These are phyloP conservation scores for Linepithema humile DNA, from an alignment of 1,140 invertebrate species.

Conservation along the genomic window DNA sequence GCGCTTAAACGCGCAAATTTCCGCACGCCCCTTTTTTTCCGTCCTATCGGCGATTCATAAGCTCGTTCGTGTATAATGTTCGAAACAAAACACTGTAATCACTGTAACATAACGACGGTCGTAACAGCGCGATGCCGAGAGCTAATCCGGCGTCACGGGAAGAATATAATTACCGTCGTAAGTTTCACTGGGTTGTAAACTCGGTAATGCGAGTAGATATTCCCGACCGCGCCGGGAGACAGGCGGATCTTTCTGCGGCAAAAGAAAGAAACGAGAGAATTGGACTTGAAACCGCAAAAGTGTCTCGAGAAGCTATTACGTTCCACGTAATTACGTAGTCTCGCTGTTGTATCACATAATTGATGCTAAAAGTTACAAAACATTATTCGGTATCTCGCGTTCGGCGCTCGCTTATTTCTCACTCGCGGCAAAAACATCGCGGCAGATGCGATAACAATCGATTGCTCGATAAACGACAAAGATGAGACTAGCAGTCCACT, in stretches of 20 bases:
- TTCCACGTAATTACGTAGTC: not conserved
- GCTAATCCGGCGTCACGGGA: constrained; percentile 16
- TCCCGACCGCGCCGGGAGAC: not conserved
- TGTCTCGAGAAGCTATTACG: not conserved
- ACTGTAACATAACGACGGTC: constrained; percentile 13
- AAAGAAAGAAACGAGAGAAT: not conserved
- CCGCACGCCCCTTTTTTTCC: too few relatives aligned
- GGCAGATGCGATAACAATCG: not conserved
- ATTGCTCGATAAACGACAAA: constrained; percentile 24
- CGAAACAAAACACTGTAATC: constrained; percentile 30
- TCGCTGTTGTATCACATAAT: not conserved
- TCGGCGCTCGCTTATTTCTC: too few relatives aligned
- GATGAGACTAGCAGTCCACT: constrained; percentile 12
- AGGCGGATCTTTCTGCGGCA: not conserved
- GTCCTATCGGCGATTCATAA: constrained; percentile 28
- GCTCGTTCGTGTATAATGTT: constrained; percentile 16
- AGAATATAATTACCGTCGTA: constrained; percentile 35
- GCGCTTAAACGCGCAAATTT: constrained; percentile 11
- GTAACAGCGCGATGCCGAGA: constrained; percentile 3
- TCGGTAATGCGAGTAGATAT: not conserved
- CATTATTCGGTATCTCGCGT: too few relatives aligned
- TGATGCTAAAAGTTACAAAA: not conserved
- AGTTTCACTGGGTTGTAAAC: constrained; percentile 39
- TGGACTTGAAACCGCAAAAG: not conserved
- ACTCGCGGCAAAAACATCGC: too few relatives aligned